Evolutionary conservation across 1,140 invertebrate genomes (phyloP), one percentile per base, ranked within the genome.

Genomic region (Globodera rostochiensis): DNA sequence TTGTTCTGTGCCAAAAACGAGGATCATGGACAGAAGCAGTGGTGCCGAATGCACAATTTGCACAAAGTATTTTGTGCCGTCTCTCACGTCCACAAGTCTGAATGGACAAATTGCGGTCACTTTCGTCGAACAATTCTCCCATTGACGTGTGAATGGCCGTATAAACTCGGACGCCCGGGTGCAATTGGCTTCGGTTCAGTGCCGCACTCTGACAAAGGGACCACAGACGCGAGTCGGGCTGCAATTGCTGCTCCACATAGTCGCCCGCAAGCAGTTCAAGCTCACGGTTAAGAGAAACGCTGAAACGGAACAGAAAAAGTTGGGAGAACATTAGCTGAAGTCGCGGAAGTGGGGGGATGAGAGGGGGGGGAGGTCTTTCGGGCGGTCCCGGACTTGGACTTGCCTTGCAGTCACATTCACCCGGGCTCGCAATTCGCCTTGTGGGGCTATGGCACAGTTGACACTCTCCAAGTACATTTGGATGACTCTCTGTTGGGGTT

Each of bases 1-100:
- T 74, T 87, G 86, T 60, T 88, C 86, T 13, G 82, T 84, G 7
- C 86, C 86, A 73, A 85, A 87, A 21, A 84, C 79, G 46, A 87
- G 66, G 25, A 86, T 74, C 85, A 85, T 85, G 6, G 76, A 88
- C 13, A 87, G 71, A 11, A 87, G 77, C 83, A 88, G 78, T 7
- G 73, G 64, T 3, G 86, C 84, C 57, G 70, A 81, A 73, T 87
- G 86, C 1, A 87, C 76, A 49, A 87, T 69, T 82, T 87, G 86
- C 25, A 84, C 86, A 47, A 85, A 78, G 75, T 85, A 87, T 79
- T 86, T 86, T 1, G 86, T 82, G 25, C 80, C 79, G 73, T 87
- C 86, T 21, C 86, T 77, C 13, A 80, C 76, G 70, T 87, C 86
- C 8, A 87, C 70, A 25, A 86, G 49, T 60, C 82, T 83, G 0